Percentiles rank a stretch among this genome's conserved stretches.
Conservation (phyloP, 2,888 invertebrate species). For the Hirudinaria manillensis region DNA sequence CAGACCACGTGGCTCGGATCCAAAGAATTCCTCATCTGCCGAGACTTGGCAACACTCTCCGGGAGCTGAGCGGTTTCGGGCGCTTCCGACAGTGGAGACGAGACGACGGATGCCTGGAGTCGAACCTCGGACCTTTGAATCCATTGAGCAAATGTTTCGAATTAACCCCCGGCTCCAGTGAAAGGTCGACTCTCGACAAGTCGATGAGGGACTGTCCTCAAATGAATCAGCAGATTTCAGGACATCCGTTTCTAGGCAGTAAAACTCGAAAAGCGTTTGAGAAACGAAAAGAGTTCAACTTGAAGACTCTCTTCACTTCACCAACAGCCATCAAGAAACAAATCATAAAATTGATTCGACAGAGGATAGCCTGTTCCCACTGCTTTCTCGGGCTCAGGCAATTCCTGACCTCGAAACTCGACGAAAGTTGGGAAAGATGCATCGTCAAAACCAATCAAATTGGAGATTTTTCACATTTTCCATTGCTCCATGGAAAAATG, state of each 20-base stretch:
- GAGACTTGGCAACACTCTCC: background rate
- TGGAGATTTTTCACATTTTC: background rate
- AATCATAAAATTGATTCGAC: conserved; percentile 15
- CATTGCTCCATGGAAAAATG: background rate
- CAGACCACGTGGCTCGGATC: background rate
- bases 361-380: background rate
- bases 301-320: background rate
- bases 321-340: conserved; percentile 6
- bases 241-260: no score
- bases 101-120: no score
- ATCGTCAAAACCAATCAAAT: background rate
- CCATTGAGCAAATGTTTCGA: background rate
- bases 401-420: background rate
- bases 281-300: background rate
- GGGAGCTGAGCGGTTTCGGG: no score
- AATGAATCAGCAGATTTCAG: background rate
- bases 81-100: no score
- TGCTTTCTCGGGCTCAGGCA: background rate
- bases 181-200: background rate
- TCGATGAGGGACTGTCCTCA: background rate
- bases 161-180: background rate
- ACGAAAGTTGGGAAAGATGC: background rate
- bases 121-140: no score
- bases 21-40: background rate
- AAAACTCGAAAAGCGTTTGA: background rate